phyloP scores from a whole-genome alignment of 2,888 invertebrate species.

The Branchellion lobata region DNA sequence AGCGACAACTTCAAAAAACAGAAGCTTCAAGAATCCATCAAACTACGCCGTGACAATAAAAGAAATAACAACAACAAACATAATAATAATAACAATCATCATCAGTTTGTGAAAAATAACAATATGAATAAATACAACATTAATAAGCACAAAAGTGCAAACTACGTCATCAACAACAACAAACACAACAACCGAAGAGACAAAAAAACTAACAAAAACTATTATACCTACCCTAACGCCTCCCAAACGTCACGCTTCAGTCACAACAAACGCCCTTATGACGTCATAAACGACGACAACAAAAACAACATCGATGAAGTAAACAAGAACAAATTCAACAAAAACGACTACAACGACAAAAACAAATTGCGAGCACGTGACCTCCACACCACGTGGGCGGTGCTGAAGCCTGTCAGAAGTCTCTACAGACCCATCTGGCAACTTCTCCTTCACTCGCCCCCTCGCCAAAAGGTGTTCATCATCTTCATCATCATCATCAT shows the following conservation, averaged over 20 bases:
- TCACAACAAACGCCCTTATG: not conserved
- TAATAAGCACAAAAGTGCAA: not conserved
- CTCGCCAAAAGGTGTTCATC: not conserved
- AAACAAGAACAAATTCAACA: too few relatives aligned
- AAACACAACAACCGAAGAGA: not conserved
- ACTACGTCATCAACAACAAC: not conserved
- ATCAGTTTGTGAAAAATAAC: not conserved
- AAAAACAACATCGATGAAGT: not conserved
- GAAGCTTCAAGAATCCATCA: not conserved
- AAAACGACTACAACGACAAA: too few relatives aligned
- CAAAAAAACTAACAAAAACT: not conserved
- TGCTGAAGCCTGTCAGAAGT: slow-evolving; percentile 18
- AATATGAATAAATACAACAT: not conserved
- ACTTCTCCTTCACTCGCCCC: slow-evolving; percentile 39
- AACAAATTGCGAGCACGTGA: too few relatives aligned
- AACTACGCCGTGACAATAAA: not conserved
- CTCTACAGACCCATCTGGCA: slow-evolving; percentile 36
- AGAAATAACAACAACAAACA: not conserved
- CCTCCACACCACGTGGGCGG: not conserved
- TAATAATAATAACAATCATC: not conserved
- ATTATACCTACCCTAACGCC: too few relatives aligned
- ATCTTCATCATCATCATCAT: not conserved
- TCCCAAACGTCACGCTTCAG: not conserved
- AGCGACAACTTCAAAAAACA: not conserved
- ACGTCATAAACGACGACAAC: not conserved